phyloP scores from a whole-genome alignment of 2,888 invertebrate species.

The Pherbina coryleti region DNA sequence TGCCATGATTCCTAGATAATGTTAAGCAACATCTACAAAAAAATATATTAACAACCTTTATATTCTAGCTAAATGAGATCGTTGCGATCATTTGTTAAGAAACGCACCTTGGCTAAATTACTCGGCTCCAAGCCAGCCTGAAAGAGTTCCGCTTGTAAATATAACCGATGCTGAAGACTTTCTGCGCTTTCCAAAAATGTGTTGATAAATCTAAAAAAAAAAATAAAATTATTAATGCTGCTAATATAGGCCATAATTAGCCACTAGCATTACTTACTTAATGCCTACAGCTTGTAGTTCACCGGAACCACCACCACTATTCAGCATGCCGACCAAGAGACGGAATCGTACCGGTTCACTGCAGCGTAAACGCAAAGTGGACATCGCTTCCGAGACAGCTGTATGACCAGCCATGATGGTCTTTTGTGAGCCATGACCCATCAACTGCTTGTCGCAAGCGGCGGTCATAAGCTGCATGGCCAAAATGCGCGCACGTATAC shows the following conservation, averaged over 20 bases:
- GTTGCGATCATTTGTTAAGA: not conserved
- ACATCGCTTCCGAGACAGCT: constrained; percentile 90
- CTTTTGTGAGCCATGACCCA: constrained; percentile 66
- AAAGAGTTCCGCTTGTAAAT: constrained; percentile 87
- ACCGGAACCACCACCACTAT: constrained; percentile 80
- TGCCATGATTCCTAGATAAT: too few relatives aligned
- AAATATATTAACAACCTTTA: too few relatives aligned
- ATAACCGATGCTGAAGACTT: constrained; percentile 81
- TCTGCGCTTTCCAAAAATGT: constrained; percentile 83
- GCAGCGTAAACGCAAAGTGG: constrained; percentile 86
- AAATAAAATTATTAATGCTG: not conserved
- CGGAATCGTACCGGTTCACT: constrained; percentile 94
- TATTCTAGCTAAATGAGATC: too few relatives aligned
- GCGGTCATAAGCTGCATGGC: constrained; percentile 90
- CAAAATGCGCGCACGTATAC: constrained; percentile 85
- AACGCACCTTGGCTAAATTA: constrained; percentile 69
- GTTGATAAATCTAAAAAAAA: constrained; percentile 78
- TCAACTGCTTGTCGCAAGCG: constrained; percentile 76
- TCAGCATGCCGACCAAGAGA: constrained; percentile 89
- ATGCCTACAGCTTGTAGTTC: constrained; percentile 85
- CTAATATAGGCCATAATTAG: not conserved
- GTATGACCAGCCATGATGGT: constrained; percentile 80
- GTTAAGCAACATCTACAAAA: too few relatives aligned
- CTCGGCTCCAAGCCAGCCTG: constrained; percentile 82
- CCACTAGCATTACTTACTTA: constrained; percentile 62